Evolutionary conservation across 1,140 invertebrate species (phyloP).

Genomic region (Lucilia cuprina): DNA sequence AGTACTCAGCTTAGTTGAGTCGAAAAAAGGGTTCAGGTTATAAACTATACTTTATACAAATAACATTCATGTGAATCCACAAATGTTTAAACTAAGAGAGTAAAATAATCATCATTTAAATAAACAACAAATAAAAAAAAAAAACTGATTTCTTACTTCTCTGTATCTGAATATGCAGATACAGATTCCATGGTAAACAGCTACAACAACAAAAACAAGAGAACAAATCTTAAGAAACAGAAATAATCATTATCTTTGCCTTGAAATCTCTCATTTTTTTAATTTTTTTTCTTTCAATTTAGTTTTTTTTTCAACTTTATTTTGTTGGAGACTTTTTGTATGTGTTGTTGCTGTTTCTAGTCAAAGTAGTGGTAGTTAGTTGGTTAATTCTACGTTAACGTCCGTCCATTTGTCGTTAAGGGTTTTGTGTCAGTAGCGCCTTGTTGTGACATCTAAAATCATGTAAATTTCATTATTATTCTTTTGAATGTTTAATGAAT

Average conservation of each 20-base stretch:
- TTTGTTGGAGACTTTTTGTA: neutral
- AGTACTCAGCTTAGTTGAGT: neutral
- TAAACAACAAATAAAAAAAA: no score
- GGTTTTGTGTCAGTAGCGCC: constrained; percentile 9
- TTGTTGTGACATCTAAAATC: constrained; percentile 8
- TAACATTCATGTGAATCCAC: no score
- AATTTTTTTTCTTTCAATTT: neutral
- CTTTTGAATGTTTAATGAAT: constrained; percentile 27
- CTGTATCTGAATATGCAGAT: neutral
- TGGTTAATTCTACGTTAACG: neutral
- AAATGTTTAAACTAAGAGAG: no score
- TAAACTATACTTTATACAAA: neutral
- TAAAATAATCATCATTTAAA: no score
- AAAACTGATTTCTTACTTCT: no score
- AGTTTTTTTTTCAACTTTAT: neutral
- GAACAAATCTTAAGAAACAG: no score
- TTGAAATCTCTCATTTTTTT: constrained; percentile 7
- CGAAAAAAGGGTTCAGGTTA: neutral
- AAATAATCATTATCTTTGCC: constrained; percentile 17
- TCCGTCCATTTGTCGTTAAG: neutral
- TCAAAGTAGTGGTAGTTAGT: neutral
- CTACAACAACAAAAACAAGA: no score
- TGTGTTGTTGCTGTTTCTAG: neutral
- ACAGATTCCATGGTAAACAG: constrained; percentile 11
- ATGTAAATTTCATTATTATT: constrained; percentile 32